These are phyloP conservation scores for Halcyon chelicuti DNA, from an alignment of 2,797 vertebrate species.

Conservation along the genomic window DNA sequence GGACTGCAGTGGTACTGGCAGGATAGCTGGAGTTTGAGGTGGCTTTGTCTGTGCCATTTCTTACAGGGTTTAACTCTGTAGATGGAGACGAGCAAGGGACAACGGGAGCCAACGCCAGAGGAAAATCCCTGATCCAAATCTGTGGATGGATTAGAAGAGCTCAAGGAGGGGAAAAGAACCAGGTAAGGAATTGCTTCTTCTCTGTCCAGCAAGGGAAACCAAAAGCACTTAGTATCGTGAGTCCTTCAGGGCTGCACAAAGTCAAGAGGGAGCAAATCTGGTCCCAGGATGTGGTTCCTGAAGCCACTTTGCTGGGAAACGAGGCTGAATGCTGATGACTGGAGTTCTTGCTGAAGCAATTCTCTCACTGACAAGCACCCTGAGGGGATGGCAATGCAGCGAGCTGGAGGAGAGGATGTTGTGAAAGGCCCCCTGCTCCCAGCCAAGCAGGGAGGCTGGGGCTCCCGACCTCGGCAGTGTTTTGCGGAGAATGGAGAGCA, in stretches of 20 bases:
- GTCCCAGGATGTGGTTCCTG: background rate
- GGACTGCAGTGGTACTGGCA: background rate
- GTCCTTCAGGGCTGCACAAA: background rate
- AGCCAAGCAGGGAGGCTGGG: background rate
- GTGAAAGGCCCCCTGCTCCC: background rate
- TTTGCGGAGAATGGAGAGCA: background rate
- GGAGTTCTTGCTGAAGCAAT: background rate
- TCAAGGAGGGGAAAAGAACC: background rate
- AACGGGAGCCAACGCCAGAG: accelerated
- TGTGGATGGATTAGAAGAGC: background rate
- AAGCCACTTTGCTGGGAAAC: background rate
- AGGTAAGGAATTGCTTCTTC: background rate
- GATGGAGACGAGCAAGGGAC: background rate
- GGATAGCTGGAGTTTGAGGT: background rate
- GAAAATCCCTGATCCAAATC: background rate
- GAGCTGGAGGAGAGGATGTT: background rate
- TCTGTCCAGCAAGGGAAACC: background rate
- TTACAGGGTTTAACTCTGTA: background rate
- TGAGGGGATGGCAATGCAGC: background rate
- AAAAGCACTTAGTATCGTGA: accelerated
- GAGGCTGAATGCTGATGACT: background rate
- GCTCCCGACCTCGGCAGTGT: background rate
- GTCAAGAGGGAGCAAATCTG: background rate
- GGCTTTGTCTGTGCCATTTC: background rate
- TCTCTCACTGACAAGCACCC: background rate